phyloP scores from a whole-genome alignment of 2,113 vertebrate genomes.

The Corythornis vintsioides region DNA sequence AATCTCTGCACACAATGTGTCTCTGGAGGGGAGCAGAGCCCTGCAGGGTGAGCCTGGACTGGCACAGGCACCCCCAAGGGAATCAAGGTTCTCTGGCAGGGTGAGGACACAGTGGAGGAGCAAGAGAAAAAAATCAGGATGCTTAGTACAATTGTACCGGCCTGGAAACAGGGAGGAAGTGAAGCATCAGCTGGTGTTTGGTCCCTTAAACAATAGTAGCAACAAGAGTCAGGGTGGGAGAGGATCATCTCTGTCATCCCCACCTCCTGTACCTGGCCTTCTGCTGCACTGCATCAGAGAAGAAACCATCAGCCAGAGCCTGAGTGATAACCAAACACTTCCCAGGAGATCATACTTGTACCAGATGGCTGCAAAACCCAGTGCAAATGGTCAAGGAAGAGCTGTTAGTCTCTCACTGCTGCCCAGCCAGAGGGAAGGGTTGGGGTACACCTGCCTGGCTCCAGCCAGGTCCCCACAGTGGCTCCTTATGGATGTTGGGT shows the following conservation, averaged over 20 bases:
- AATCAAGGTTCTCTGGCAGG: background rate
- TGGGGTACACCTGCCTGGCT: background rate
- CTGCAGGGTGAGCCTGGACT: background rate
- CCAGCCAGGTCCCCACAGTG: background rate
- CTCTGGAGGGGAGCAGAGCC: background rate
- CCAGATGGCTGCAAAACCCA: background rate
- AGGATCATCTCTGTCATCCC: background rate
- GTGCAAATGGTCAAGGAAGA: background rate
- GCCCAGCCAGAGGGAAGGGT: background rate
- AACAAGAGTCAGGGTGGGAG: background rate
- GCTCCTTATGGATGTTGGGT: too few species aligned
- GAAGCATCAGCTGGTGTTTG: background rate
- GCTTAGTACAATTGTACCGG: background rate
- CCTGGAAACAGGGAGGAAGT: background rate
- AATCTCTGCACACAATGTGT: background rate
- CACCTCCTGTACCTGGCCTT: background rate
- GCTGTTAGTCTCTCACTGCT: fast-evolving
- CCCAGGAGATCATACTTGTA: background rate
- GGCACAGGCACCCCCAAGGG: background rate
- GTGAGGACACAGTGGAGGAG: background rate
- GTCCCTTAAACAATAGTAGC: background rate
- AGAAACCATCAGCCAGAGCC: background rate
- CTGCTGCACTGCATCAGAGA: background rate
- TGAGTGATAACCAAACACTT: fast-evolving
- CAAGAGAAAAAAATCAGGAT: background rate